Conservation (phyloP, 2,888 invertebrate genomes). For the Neoascia interrupta region DNA sequence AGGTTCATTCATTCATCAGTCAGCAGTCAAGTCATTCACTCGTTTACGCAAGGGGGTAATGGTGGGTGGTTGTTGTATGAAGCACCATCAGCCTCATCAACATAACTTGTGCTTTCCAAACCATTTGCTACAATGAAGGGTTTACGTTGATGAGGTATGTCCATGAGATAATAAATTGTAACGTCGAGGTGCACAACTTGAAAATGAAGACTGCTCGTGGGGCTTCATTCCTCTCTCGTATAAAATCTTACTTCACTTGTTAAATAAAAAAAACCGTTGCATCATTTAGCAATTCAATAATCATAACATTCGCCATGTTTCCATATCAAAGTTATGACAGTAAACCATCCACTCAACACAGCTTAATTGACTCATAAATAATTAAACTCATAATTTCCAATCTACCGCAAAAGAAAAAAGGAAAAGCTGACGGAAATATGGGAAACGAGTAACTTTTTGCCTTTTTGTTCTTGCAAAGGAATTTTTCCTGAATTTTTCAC, state of each 20-base stretch:
- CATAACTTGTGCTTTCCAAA: constrained; percentile 20
- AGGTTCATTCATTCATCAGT: constrained; percentile 47
- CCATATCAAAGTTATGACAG: constrained; percentile 25
- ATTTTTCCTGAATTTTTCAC: constrained; percentile 15
- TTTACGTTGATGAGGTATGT: constrained; percentile 35
- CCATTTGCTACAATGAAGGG: constrained; percentile 24
- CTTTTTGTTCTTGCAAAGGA: constrained; percentile 14
- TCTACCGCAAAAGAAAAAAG: constrained; percentile 14
- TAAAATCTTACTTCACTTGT: too few relatives aligned
- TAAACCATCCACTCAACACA: constrained; percentile 48
- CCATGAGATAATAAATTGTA: constrained; percentile 45
- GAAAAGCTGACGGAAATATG: not conserved
- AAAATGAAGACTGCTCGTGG: too few relatives aligned
- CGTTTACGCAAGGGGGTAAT: constrained; percentile 42
- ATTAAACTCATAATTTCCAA: constrained; percentile 55
- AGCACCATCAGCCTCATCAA: constrained; percentile 38
- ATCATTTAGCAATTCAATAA: too few relatives aligned
- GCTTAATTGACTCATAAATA: constrained; percentile 57
- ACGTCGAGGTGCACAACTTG: too few relatives aligned
- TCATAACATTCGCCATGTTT: too few relatives aligned
- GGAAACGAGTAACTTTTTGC: not conserved
- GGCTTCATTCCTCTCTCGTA: too few relatives aligned
- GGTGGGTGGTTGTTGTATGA: constrained; percentile 40
- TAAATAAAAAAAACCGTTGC: constrained; percentile 9
- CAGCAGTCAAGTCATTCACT: constrained; percentile 30